Evolutionary conservation across 2,797 vertebrate genomes (phyloP).

Genomic region (Poeciliopsis infans): DNA sequence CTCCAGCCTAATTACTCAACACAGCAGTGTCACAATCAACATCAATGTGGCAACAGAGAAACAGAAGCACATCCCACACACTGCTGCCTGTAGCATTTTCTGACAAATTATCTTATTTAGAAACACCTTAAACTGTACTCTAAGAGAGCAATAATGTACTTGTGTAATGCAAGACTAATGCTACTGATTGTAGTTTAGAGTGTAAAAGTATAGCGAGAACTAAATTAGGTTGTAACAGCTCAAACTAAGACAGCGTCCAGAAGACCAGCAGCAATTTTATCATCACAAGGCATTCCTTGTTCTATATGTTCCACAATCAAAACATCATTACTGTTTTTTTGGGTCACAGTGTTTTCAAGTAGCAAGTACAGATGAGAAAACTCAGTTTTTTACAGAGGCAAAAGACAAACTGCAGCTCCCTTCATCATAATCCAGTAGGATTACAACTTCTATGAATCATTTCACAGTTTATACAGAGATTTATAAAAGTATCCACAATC

Average conservation of each 20-base stretch:
- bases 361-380: neutral
- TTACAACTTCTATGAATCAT: neutral
- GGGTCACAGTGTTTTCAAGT: neutral
- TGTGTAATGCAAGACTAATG: neutral
- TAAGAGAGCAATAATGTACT: neutral
- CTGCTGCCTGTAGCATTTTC: neutral
- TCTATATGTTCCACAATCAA: neutral
- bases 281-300: neutral
- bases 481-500: neutral
- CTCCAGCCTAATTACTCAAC: neutral
- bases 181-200: neutral
- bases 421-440: neutral
- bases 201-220: neutral
- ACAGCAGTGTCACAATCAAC: neutral
- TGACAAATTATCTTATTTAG: neutral
- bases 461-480: neutral
- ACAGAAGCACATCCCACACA: neutral
- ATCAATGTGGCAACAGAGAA: neutral
- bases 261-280: neutral
- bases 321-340: neutral
- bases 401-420: neutral
- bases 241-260: neutral
- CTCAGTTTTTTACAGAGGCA: too few relatives aligned
- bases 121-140: neutral
- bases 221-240: neutral